phyloP scores from a whole-genome alignment of 2,113 vertebrate genomes.

The Diadophis punctatus region DNA sequence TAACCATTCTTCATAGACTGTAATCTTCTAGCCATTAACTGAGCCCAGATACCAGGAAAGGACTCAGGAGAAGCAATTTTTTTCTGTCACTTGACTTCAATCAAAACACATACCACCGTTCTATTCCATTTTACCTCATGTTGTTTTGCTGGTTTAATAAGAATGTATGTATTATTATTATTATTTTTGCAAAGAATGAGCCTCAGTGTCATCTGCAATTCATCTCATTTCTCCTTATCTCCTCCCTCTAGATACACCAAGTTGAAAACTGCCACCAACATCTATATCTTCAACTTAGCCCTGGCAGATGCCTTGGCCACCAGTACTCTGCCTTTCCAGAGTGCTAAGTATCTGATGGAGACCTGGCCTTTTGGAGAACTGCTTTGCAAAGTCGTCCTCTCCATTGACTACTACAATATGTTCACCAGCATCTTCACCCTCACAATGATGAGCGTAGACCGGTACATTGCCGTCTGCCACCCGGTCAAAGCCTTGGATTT shows the following conservation, averaged over 20 bases:
- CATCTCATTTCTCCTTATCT: not conserved
- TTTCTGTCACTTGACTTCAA: not conserved
- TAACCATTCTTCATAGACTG: no score
- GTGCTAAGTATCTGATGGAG: constrained; percentile 91
- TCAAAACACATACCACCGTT: not conserved
- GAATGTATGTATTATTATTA: no score
- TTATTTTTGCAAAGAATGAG: not conserved
- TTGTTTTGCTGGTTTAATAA: not conserved
- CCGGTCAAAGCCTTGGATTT: constrained; percentile 91
- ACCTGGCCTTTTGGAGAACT: constrained; percentile 93
- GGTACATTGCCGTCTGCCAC: constrained; percentile 93
- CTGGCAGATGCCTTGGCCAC: constrained; percentile 89
- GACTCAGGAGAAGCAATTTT: not conserved
- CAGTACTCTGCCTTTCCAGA: constrained; percentile 96
- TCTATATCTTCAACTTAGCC: constrained; percentile 98
- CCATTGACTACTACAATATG: constrained; percentile 99
- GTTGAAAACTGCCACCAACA: constrained; percentile 98
- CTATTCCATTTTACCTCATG: not conserved
- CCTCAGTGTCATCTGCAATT: no score
- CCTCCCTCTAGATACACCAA: constrained; percentile 85
- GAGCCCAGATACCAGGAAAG: not conserved
- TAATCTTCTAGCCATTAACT: not conserved
- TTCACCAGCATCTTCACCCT: constrained; percentile 98
- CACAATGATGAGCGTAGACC: constrained; percentile 98
- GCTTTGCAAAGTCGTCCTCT: constrained; percentile 87